Evolutionary conservation across 1,140 invertebrate species (phyloP).

Genomic region (Nomia melanderi): DNA sequence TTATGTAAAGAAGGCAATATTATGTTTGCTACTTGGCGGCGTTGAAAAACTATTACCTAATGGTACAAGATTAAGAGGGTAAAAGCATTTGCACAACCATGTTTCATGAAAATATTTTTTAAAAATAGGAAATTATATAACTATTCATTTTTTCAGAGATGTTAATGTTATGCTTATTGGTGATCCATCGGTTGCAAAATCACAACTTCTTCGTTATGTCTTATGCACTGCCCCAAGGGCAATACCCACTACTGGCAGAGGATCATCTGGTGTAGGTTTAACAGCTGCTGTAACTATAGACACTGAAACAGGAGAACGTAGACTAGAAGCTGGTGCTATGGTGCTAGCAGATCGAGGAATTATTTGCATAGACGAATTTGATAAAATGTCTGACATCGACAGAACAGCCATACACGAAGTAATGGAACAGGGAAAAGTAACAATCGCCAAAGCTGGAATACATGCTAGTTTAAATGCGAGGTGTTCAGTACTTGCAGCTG

Average conservation of each 20-base stretch:
- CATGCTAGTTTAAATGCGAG: constrained; percentile 98
- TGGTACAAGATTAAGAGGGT: constrained; percentile 97
- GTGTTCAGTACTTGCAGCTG: constrained; percentile 98
- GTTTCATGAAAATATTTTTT: neutral
- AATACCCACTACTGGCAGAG: constrained; percentile 97
- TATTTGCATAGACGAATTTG: constrained; percentile 99
- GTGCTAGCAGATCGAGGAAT: constrained; percentile 99
- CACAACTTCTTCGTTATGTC: constrained; percentile 97
- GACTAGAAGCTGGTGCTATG: constrained; percentile 99
- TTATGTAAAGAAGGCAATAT: constrained; percentile 97
- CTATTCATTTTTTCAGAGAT: constrained; percentile 84
- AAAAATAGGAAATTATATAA: neutral
- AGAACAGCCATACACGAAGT: constrained; percentile 99
- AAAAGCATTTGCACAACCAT: constrained; percentile 54
- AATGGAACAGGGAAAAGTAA: constrained; percentile 97
- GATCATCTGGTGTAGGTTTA: constrained; percentile 97
- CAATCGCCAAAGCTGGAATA: constrained; percentile 99
- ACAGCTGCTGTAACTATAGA: constrained; percentile 99
- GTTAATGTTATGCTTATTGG: constrained; percentile 99
- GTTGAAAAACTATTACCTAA: constrained; percentile 97
- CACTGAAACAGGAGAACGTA: constrained; percentile 94
- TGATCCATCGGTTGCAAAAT: constrained; percentile 99
- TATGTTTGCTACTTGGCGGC: constrained; percentile 97
- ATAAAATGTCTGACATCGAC: constrained; percentile 99
- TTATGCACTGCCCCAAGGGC: constrained; percentile 96